These are phyloP conservation scores for Empis stercorea DNA, from an alignment of 2,888 invertebrate species.

Conservation along the genomic window DNA sequence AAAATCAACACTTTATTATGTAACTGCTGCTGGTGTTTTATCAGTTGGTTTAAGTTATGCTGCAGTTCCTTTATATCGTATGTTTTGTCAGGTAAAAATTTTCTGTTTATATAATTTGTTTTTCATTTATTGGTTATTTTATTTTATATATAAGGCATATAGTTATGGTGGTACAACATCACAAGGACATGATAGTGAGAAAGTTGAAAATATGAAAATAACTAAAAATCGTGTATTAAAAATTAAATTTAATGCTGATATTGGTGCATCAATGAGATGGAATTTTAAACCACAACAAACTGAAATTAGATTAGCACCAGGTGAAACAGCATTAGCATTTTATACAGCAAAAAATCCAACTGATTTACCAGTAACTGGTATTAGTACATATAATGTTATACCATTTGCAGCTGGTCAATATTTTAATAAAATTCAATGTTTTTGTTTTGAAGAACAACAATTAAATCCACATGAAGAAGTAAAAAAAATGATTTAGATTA, in stretches of 20 bases:
- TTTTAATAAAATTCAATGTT: slow-evolving; percentile 99
- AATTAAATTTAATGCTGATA: slow-evolving; percentile 86
- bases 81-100: slow-evolving; percentile 85
- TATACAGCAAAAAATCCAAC: slow-evolving; percentile 94
- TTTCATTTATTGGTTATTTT: no score
- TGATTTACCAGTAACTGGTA: slow-evolving; percentile 73
- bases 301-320: slow-evolving; percentile 78
- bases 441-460: slow-evolving; percentile 98
- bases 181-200: slow-evolving; percentile 50
- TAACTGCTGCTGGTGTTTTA: slow-evolving; percentile 57
- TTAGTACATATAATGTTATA: slow-evolving; percentile 95
- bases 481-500: slow-evolving; percentile 11
- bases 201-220: slow-evolving; percentile 63
- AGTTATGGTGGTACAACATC: slow-evolving; percentile 86
- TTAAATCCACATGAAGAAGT: slow-evolving; percentile 95
- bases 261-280: slow-evolving; percentile 87
- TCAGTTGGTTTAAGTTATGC: slow-evolving; percentile 84
- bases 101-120: not conserved
- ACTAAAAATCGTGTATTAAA: slow-evolving; percentile 57
- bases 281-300: slow-evolving; percentile 91
- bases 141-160: slow-evolving; percentile 53
- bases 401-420: slow-evolving; percentile 97
- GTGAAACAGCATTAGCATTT: slow-evolving; percentile 97
- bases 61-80: slow-evolving; percentile 90
- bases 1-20: not conserved